These are phyloP conservation scores for Barypeithes pellucidus DNA, from an alignment of 2,888 invertebrate genomes.

Conservation along the genomic window DNA sequence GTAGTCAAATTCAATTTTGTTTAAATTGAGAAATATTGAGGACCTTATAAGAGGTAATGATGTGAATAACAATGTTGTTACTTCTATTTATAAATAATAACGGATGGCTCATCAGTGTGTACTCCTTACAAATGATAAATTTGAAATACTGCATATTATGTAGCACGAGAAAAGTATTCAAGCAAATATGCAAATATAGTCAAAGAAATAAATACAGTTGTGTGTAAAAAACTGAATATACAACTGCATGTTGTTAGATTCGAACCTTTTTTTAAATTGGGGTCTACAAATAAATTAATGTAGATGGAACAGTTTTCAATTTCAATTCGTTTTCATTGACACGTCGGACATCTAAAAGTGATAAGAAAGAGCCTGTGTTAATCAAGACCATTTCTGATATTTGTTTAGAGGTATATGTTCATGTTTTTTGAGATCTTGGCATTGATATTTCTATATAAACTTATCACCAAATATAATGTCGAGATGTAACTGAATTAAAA, in stretches of 20 bases:
- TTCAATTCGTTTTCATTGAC: background rate
- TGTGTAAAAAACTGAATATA: background rate
- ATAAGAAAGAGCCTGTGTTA: background rate
- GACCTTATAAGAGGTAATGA: background rate
- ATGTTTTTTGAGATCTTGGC: background rate
- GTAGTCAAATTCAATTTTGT: background rate
- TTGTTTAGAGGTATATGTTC: background rate
- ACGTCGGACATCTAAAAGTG: background rate
- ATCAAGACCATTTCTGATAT: background rate
- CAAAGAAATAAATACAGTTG: no score
- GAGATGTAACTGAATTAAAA: no score
- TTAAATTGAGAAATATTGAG: background rate
- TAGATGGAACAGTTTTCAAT: background rate
- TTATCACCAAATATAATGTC: no score
- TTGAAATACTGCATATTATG: no score
- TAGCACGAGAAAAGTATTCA: no score
- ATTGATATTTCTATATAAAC: no score
- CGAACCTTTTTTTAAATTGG: background rate
- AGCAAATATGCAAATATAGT: no score
- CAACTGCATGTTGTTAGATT: background rate
- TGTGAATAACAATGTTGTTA: background rate
- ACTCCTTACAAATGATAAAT: no score
- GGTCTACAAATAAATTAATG: no score
- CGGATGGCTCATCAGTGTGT: no score
- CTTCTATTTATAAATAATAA: background rate